phyloP scores from a whole-genome alignment of 2,888 invertebrate genomes.

The Pyrocoelia pectoralis region DNA sequence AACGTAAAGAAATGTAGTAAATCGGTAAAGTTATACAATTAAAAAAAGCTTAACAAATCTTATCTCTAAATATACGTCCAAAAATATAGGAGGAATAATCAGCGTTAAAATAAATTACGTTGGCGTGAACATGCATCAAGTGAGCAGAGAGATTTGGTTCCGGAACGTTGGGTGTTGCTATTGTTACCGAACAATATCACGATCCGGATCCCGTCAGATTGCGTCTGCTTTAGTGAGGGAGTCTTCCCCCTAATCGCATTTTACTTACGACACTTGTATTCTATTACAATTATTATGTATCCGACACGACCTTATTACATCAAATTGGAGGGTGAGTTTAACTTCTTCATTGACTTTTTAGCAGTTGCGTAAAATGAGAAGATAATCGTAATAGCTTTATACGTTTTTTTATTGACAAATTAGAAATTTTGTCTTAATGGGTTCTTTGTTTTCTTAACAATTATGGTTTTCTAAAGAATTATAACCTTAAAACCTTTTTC shows the following conservation, averaged over 20 bases:
- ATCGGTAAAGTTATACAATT: too few relatives aligned
- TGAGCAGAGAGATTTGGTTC: slow-evolving; percentile 36
- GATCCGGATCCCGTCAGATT: slow-evolving; percentile 30
- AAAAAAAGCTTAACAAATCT: too few relatives aligned
- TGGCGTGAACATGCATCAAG: slow-evolving; percentile 38
- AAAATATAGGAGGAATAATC: slow-evolving; percentile 17
- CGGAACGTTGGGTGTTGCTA: slow-evolving; percentile 37
- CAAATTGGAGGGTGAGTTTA: slow-evolving; percentile 25
- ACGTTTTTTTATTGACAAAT: too few relatives aligned
- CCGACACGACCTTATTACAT: slow-evolving; percentile 34
- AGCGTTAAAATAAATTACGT: slow-evolving; percentile 33
- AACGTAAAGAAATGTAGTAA: too few relatives aligned
- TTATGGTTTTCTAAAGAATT: too few relatives aligned
- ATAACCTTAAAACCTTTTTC: too few relatives aligned
- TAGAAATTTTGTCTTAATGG: too few relatives aligned
- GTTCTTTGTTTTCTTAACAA: too few relatives aligned
- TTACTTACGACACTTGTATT: slow-evolving; percentile 37
- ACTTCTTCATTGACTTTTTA: slow-evolving; percentile 29
- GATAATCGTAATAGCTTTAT: slow-evolving; percentile 16
- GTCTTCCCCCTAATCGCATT: slow-evolving; percentile 33
- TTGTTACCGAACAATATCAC: slow-evolving; percentile 35
- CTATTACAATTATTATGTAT: slow-evolving; percentile 38
- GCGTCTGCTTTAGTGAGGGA: slow-evolving; percentile 34
- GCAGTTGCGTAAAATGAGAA: slow-evolving; percentile 17
- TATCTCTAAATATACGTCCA: too few relatives aligned